phyloP scores from a whole-genome alignment of 35 echinoderm and acorn worm genomes.

The Nesometra sesokonis region DNA sequence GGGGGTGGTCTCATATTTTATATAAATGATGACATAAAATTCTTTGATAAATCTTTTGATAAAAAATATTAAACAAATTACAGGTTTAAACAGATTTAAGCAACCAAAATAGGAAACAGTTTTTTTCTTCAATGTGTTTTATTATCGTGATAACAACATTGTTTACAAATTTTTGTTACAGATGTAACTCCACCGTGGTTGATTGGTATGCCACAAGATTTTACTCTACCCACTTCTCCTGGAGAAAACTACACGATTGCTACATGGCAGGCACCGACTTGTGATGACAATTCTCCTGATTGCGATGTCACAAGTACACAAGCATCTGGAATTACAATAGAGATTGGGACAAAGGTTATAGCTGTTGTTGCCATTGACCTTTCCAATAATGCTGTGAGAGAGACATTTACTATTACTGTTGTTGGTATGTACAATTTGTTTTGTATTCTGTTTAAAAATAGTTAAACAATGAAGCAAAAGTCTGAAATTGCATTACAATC shows the following conservation, averaged over 20 bases:
- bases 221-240: not conserved
- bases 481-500: no score
- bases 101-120: no score
- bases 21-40: no score
- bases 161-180: no score
- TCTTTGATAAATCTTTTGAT: no score
- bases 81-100: no score
- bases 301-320: not conserved
- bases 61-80: no score
- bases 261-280: not conserved
- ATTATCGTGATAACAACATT: no score
- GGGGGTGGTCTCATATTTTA: no score
- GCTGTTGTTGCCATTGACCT: not conserved
- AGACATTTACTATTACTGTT: not conserved
- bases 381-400: not conserved
- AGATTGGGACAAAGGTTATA: not conserved
- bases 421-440: not conserved
- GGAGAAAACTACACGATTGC: not conserved
- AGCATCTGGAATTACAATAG: not conserved
- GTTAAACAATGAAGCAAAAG: no score
- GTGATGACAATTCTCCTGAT: not conserved
- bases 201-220: not conserved
- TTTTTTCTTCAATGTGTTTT: no score
- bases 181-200: not conserved
- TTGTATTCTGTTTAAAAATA: no score